Evolutionary conservation across 2,888 invertebrate species (phyloP).

Genomic region (Drosophila nr. fundita): DNA sequence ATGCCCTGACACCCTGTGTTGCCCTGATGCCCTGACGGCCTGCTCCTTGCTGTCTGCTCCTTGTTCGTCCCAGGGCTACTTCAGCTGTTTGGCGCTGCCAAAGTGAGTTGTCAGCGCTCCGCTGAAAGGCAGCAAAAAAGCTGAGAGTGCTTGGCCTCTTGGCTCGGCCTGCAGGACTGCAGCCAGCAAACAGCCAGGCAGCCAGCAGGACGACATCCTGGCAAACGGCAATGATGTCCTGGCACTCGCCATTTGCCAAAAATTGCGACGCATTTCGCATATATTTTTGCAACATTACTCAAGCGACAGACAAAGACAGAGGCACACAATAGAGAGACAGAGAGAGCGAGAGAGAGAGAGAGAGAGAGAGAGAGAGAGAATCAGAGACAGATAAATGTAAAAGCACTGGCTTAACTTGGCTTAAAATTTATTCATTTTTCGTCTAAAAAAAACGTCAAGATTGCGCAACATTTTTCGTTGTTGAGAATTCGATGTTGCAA

Average conservation of each 20-base stretch:
- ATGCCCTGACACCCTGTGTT: neutral
- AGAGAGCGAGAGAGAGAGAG: neutral
- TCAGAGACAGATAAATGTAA: constrained; percentile 28
- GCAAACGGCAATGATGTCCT: constrained; percentile 47
- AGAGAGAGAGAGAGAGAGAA: neutral
- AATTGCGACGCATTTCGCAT: constrained; percentile 58
- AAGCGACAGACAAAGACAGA: constrained; percentile 3
- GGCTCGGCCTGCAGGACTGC: constrained; percentile 8
- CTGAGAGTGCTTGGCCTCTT: constrained; percentile 22
- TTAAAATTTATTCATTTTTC: constrained; percentile 55
- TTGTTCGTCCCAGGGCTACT: neutral
- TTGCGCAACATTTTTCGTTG: neutral
- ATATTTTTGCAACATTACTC: constrained; percentile 72
- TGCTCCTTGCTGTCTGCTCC: neutral
- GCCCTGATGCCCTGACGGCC: neutral
- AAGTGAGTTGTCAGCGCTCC: constrained; percentile 68
- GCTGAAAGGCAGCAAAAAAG: constrained; percentile 8
- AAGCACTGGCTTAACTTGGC: constrained; percentile 45
- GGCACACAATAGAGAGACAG: neutral
- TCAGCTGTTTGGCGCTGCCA: constrained; percentile 42
- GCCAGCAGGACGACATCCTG: constrained; percentile 29
- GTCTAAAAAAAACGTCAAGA: constrained; percentile 1
- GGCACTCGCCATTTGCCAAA: constrained; percentile 48
- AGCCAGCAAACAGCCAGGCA: neutral
- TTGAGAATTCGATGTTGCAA: constrained; percentile 40